Conservation (phyloP, 2,888 invertebrate genomes). For the Caenorhabditis virilis region DNA sequence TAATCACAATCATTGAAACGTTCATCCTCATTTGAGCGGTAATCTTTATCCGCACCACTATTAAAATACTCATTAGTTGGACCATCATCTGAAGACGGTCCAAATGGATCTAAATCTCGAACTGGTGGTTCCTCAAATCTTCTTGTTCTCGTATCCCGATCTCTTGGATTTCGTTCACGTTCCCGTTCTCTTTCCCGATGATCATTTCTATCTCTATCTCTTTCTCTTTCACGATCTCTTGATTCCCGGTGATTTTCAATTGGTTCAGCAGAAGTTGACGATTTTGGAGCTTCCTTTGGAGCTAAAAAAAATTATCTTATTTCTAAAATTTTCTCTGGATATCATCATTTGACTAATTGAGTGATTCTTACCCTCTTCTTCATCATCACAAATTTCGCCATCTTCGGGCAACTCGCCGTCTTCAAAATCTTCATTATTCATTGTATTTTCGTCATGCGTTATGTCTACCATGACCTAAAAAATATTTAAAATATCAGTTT, state of each 20-base stretch:
- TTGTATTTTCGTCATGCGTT: slow-evolving; percentile 20
- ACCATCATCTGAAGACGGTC: slow-evolving; percentile 18
- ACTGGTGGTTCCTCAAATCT: neutral
- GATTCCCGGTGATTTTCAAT: neutral
- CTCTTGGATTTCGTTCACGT: neutral
- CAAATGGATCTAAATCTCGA: slow-evolving; percentile 30
- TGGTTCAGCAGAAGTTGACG: neutral
- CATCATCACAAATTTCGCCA: slow-evolving; percentile 65
- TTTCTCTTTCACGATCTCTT: slow-evolving; percentile 5
- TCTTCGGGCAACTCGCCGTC: slow-evolving; percentile 67
- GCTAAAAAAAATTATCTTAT: too few species aligned
- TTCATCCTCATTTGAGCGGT: slow-evolving; percentile 25
- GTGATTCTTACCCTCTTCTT: slow-evolving; percentile 45
- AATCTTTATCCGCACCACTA: slow-evolving; percentile 19
- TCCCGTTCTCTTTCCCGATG: neutral
- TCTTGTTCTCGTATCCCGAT: slow-evolving; percentile 8
- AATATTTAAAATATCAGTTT: too few species aligned
- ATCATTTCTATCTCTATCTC: slow-evolving; percentile 5
- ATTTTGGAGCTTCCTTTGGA: neutral
- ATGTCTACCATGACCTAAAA: slow-evolving; percentile 52
- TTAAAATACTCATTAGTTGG: slow-evolving; percentile 13
- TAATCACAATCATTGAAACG: slow-evolving; percentile 25
- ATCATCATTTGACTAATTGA: too few species aligned
- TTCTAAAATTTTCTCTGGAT: too few species aligned
- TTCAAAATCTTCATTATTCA: slow-evolving; percentile 48